Evolutionary conservation across 1,140 invertebrate genomes (phyloP).

Genomic region (Zaprionus capensis): DNA sequence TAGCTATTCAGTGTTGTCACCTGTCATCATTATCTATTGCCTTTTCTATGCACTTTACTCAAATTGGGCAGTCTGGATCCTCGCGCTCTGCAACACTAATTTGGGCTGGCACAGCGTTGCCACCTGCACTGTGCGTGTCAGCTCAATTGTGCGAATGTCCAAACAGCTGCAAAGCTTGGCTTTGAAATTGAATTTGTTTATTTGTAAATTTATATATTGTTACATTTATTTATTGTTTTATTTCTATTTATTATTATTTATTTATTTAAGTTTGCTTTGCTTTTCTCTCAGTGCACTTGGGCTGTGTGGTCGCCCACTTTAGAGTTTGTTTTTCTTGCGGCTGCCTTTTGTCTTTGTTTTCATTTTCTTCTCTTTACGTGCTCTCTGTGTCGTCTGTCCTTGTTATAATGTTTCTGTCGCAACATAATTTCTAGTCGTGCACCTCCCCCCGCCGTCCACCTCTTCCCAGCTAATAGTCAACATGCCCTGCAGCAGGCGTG

Average conservation of each 20-base stretch:
- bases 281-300: conserved; percentile 56
- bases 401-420: conserved; percentile 71
- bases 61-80: neutral
- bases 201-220: no score
- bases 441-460: neutral
- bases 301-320: conserved; percentile 75
- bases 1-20: neutral
- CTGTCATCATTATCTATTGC: neutral
- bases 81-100: neutral
- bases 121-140: neutral
- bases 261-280: neutral
- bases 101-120: neutral
- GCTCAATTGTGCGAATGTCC: neutral
- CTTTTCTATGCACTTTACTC: neutral
- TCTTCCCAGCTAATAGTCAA: conserved; percentile 4
- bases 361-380: conserved; percentile 42
- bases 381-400: conserved; percentile 60
- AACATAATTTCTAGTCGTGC: conserved; percentile 58
- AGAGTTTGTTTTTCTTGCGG: conserved; percentile 37
- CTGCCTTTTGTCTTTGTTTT: conserved; percentile 68
- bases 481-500: conserved; percentile 29
- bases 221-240: neutral
- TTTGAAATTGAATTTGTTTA: no score
- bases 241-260: neutral
- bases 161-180: neutral